Conservation (phyloP, 2,888 invertebrate genomes). For the Cremastinae sp. region DNA sequence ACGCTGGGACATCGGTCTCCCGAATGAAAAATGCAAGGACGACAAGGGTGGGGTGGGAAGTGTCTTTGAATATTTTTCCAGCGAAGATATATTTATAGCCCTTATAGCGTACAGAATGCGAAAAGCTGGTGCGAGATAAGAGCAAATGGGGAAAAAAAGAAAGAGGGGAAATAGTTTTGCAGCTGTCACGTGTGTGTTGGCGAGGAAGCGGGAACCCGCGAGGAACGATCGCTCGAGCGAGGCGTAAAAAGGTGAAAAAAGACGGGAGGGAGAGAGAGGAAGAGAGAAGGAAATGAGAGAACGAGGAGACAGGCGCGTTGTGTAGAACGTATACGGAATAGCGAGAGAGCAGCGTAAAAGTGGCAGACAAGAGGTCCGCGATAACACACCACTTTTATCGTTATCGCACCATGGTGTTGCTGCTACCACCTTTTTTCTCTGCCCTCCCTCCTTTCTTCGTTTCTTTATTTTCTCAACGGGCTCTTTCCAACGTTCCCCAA, state of each 20-base stretch:
- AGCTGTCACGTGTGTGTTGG: conserved; percentile 52
- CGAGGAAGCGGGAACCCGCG: conserved; percentile 48
- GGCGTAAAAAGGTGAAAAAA: conserved; percentile 21
- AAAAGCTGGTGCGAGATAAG: conserved; percentile 9
- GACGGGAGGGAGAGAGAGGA: not conserved
- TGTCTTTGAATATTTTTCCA: not conserved
- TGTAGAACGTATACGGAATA: conserved; percentile 54
- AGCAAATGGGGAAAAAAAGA: conserved; percentile 56
- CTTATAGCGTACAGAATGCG: not conserved
- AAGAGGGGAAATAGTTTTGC: conserved; percentile 56
- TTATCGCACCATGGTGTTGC: conserved; percentile 68
- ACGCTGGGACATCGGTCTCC: conserved; percentile 16
- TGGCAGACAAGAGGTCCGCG: conserved; percentile 57
- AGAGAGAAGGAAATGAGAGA: conserved; percentile 25
- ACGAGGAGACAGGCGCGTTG: conserved; percentile 28
- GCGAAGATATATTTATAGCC: not conserved
- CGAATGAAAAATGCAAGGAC: not conserved
- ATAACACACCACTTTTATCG: conserved; percentile 72
- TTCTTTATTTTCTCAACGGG: conserved; percentile 25
- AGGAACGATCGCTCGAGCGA: conserved; percentile 39
- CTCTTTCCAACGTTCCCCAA: conserved; percentile 10
- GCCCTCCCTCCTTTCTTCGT: conserved; percentile 22
- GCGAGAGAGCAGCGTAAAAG: conserved; percentile 53
- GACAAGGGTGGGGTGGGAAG: no score
- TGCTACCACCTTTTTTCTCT: conserved; percentile 58